Conservation (phyloP, 2,888 invertebrate species). For the Himalopsyche kuldschensis region DNA sequence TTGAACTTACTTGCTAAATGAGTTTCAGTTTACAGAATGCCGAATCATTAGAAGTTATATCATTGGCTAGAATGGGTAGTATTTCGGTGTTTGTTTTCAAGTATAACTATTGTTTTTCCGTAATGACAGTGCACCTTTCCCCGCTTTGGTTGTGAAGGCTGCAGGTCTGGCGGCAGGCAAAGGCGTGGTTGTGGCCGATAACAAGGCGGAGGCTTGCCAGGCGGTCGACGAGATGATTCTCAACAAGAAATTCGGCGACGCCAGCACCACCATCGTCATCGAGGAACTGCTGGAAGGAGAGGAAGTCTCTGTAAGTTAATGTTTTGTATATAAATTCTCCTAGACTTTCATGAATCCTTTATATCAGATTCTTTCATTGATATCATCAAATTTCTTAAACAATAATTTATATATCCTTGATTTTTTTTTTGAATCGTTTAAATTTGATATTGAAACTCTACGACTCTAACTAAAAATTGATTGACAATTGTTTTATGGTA, state of each 20-base stretch:
- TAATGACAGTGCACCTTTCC: slow-evolving; percentile 67
- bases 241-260: slow-evolving; percentile 77
- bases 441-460: too few relatives aligned
- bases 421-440: too few relatives aligned
- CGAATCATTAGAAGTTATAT: too few relatives aligned
- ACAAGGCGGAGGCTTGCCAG: slow-evolving; percentile 75
- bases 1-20: too few relatives aligned
- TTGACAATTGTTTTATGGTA: too few relatives aligned
- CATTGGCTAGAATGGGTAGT: slow-evolving; percentile 26
- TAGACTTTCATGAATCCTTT: too few relatives aligned
- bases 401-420: too few relatives aligned
- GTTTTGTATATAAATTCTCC: background rate
- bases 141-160: slow-evolving; percentile 91
- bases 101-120: background rate
- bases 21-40: too few relatives aligned
- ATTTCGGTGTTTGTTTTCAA: slow-evolving; percentile 40
- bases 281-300: slow-evolving; percentile 91
- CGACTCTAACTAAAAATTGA: too few relatives aligned
- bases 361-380: too few relatives aligned
- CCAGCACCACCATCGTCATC: slow-evolving; percentile 82
- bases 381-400: too few relatives aligned
- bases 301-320: slow-evolving; percentile 81
- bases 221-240: slow-evolving; percentile 84
- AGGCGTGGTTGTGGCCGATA: slow-evolving; percentile 87
- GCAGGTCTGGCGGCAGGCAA: slow-evolving; percentile 96